Percentiles rank a stretch among this genome's conserved stretches.
Conservation (phyloP, 2,888 invertebrate species). For the Alloplasta piceator region DNA sequence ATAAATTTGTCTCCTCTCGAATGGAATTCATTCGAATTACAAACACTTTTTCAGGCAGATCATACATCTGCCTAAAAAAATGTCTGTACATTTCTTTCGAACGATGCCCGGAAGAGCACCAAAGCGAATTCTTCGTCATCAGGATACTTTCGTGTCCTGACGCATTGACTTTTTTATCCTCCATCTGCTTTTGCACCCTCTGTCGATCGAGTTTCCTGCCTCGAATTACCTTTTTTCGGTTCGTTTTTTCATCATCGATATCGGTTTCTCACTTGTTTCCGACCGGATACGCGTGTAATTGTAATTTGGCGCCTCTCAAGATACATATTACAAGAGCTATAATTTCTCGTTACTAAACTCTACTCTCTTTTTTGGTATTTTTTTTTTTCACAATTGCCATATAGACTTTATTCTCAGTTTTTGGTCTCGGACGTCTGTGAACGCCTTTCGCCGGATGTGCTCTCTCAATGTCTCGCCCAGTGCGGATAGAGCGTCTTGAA, state of each 20-base stretch:
- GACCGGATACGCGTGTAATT: constrained; percentile 52
- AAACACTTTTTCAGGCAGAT: neutral
- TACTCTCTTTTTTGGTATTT: constrained; percentile 37
- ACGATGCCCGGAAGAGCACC: too few species aligned
- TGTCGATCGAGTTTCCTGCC: constrained; percentile 13
- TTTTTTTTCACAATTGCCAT: constrained; percentile 9
- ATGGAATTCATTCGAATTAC: neutral
- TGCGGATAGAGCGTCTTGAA: constrained; percentile 8
- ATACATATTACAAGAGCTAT: constrained; percentile 37
- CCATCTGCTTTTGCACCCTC: constrained; percentile 1
- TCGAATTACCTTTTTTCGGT: constrained; percentile 15
- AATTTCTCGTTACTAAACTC: constrained; percentile 45
- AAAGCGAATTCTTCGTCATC: neutral
- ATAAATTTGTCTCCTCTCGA: neutral
- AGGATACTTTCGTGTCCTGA: neutral
- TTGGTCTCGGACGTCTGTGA: neutral
- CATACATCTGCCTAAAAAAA: neutral
- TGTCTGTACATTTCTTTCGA: neutral
- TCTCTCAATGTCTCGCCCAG: neutral
- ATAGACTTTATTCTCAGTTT: constrained; percentile 39
- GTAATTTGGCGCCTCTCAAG: constrained; percentile 56
- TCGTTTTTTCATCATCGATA: constrained; percentile 27
- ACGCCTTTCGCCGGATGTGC: constrained; percentile 50
- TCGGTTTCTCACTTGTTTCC: constrained; percentile 34
- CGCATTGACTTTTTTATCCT: neutral